phyloP scores from a whole-genome alignment of 2,888 invertebrate species.

The Melanargia galathea region DNA sequence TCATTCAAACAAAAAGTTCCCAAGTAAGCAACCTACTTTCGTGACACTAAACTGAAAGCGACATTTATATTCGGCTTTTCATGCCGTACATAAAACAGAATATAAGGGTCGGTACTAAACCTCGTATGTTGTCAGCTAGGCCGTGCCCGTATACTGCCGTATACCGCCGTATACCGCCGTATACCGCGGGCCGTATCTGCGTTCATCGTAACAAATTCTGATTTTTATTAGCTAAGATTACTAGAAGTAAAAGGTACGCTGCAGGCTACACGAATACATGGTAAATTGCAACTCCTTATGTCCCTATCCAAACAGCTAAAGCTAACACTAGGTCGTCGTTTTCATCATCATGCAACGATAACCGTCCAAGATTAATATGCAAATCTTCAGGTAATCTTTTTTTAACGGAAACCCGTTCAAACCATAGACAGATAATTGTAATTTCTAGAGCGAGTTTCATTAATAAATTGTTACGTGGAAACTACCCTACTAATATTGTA shows the following conservation, averaged over 20 bases:
- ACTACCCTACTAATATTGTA: too few species aligned
- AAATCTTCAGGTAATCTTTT: too few species aligned
- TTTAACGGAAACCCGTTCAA: too few species aligned
- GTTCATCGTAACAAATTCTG: conserved; percentile 4
- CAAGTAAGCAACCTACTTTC: conserved; percentile 1
- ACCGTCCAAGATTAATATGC: too few species aligned
- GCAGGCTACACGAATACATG: not conserved
- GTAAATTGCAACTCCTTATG: too few species aligned
- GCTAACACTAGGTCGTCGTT: too few species aligned
- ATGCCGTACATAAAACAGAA: conserved; percentile 1
- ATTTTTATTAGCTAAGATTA: conserved; percentile 2
- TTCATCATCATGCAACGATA: too few species aligned
- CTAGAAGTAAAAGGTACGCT: not conserved
- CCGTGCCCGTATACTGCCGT: not conserved
- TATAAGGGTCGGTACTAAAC: conserved; percentile 3
- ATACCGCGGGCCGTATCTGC: not conserved
- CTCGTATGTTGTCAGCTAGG: not conserved
- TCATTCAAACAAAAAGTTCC: not conserved
- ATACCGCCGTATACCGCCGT: conserved; percentile 2
- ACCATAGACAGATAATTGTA: too few species aligned
- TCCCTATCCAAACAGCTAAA: too few species aligned
- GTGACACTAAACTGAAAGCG: not conserved
- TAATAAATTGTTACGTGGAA: too few species aligned
- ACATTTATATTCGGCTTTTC: conserved; percentile 1
- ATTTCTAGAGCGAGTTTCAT: too few species aligned